These are phyloP conservation scores for Nyctibius grandis DNA, from an alignment of 2,797 vertebrate genomes.

Conservation along the genomic window DNA sequence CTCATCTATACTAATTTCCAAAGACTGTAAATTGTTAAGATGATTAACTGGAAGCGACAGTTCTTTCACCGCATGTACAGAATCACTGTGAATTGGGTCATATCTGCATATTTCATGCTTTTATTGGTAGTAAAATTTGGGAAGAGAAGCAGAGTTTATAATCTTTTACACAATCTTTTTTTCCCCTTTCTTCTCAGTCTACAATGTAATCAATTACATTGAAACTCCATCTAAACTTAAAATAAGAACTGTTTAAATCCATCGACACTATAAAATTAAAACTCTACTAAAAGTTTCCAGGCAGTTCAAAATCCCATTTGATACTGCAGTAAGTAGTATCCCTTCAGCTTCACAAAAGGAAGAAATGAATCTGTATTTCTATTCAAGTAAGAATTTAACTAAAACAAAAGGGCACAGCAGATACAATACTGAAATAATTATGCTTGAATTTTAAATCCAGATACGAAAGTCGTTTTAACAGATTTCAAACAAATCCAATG, in stretches of 20 bases:
- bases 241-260: neutral
- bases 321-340: neutral
- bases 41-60: conserved; percentile 42
- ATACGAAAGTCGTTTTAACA: neutral
- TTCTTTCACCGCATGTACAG: neutral
- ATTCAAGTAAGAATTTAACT: neutral
- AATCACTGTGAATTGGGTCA: neutral
- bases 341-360: neutral
- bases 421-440: neutral
- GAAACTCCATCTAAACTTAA: neutral
- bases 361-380: neutral
- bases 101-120: neutral
- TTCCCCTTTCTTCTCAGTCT: neutral
- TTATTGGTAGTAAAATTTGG: neutral
- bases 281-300: neutral
- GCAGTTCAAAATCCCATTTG: neutral
- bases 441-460: neutral
- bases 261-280: neutral
- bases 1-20: conserved; percentile 10
- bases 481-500: neutral
- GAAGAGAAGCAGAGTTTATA: neutral
- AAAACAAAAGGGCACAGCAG: neutral
- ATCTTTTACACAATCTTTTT: neutral
- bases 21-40: conserved; percentile 32
- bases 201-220: neutral